Conservation (phyloP, 2,888 invertebrate genomes). For the Gari tellinella region DNA sequence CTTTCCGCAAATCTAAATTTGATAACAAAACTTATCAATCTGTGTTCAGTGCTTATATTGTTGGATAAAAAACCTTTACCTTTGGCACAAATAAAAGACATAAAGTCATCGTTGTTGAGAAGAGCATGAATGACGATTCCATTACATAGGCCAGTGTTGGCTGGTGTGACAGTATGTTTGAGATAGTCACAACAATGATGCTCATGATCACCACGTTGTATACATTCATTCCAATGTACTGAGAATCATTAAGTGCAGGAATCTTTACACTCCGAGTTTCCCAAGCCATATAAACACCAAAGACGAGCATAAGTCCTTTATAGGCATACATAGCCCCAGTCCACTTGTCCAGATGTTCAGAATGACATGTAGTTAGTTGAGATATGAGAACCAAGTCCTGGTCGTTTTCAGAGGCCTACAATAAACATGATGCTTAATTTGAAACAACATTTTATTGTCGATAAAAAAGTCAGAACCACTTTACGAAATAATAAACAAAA, state of each 20-base stretch:
- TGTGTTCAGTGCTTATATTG: not conserved
- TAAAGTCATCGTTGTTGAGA: slow-evolving; percentile 94
- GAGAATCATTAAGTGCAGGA: slow-evolving; percentile 95
- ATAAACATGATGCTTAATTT: no score
- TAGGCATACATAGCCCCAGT: slow-evolving; percentile 95
- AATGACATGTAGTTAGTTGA: slow-evolving; percentile 95
- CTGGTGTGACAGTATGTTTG: slow-evolving; percentile 92
- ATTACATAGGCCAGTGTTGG: slow-evolving; percentile 84
- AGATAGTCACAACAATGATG: slow-evolving; percentile 93
- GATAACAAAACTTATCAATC: no score
- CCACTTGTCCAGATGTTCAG: slow-evolving; percentile 95
- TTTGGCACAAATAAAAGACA: slow-evolving; percentile 95
- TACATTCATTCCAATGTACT: slow-evolving; percentile 95
- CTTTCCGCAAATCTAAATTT: no score
- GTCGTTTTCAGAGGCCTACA: slow-evolving; percentile 78
- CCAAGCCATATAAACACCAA: slow-evolving; percentile 98
- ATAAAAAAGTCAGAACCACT: no score
- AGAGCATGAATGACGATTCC: slow-evolving; percentile 92
- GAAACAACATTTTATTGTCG: no score
- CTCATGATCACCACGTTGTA: slow-evolving; percentile 96
- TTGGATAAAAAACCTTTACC: slow-evolving; percentile 78
- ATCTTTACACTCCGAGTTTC: slow-evolving; percentile 93
- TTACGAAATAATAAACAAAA: no score
- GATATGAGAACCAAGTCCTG: slow-evolving; percentile 81
- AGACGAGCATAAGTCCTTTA: slow-evolving; percentile 93